Base-by-base conservation (phyloP, 2,797 vertebrate genomes). In the Microchirus variegatus region DNA sequence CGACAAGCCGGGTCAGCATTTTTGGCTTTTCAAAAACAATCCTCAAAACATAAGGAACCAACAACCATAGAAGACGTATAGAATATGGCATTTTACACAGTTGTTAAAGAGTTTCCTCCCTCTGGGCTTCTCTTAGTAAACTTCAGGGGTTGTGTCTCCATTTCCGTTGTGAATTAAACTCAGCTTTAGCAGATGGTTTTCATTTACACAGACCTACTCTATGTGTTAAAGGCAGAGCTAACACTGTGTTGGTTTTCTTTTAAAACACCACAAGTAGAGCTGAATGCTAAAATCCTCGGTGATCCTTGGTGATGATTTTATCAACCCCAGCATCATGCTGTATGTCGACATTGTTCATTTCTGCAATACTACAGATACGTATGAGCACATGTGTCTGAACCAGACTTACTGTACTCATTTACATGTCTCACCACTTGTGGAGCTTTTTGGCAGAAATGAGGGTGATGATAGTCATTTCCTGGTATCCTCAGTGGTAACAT, bases 131-230 rank as follows among this genome's bases (percentile, higher is more conserved):
- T 83, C 58, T 77, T 60, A 65, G 73, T 83, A 84, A 78, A 82
- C 69, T 45, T 68, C 70, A 48, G 59, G 72, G 66, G 80, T 73
- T 67, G 71, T 78, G 78, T 76, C 73, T 54, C 57, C 36, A 71
- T 75, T 81, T 82, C 84, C 69, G 50, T 22, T 68, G 72, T 81
- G 62, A 84, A 81, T 83, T 73, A 72, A 35, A 38, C 56, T 15
- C 59, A 76, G 31, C 69, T 78, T 67, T 15, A 68, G 75, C 84
- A 85, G 51, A 73, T 85, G 84, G 80, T 67, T 67, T 61, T 72
- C 11, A 77, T 83, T 73, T 82, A 67, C 42, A 55, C 42, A 65
- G 56, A 63, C 26, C 50, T 60, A 31, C 36, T 66, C 57, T 63
- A 58, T 69, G 45, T 69, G 49, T 55, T 67, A 14, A 45, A 64